phyloP scores from a whole-genome alignment of 2,797 vertebrate genomes.

The Eulemur mongoz region DNA sequence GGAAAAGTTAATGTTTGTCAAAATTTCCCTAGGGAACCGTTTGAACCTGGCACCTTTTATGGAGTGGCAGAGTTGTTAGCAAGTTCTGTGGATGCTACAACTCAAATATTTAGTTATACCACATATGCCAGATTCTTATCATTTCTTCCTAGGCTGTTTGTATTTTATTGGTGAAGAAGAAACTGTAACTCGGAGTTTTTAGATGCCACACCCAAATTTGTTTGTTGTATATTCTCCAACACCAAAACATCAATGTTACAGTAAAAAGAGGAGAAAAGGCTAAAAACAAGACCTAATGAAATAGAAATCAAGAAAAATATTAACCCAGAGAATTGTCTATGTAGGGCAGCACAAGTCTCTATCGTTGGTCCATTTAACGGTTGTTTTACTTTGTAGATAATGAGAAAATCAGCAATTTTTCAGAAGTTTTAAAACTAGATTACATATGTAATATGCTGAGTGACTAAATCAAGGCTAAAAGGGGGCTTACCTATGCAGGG shows the following conservation, averaged over 20 bases:
- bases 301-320: neutral
- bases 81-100: neutral
- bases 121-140: neutral
- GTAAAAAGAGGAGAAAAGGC: neutral
- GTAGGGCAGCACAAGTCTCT: neutral
- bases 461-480: neutral
- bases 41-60: neutral
- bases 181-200: neutral
- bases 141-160: neutral
- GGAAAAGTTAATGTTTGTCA: neutral
- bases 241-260: neutral
- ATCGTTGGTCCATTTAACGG: neutral
- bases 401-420: neutral
- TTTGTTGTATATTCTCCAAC: neutral
- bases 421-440: neutral
- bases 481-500: neutral
- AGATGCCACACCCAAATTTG: neutral
- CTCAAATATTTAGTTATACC: neutral
- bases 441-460: neutral
- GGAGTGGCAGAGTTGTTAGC: neutral
- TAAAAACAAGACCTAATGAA: neutral
- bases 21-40: neutral
- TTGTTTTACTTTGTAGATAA: neutral
- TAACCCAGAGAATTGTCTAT: neutral
- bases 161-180: neutral